Base-by-base conservation (phyloP, 2,888 invertebrate species). In the Tetragonisca angustula region DNA sequence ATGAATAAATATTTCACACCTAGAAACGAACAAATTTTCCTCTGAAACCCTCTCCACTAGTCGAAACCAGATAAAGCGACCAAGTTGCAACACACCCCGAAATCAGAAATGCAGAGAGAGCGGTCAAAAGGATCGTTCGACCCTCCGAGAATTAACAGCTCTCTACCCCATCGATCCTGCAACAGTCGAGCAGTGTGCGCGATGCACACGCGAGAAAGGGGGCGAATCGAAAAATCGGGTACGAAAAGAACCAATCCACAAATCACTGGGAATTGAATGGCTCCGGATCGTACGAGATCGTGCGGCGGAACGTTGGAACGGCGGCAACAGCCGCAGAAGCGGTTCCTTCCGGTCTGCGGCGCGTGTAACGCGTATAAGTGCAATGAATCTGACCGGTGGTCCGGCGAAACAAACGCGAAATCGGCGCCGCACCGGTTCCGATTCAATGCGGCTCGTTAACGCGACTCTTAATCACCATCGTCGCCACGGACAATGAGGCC, bases 371-470 rank as follows among this genome's bases (percentile, higher is more conserved):
- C 76, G 87, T 74, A 54, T 75, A 80, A 80, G 87, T 70, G 87
- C 81, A 86, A 89, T 89, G 86, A 86, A 89, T 88, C 88, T 85
- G 69, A 49, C 75, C 77, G 67, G 75, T 76, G 78, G 72, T 79
- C 77, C 79, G 73, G 56, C 81, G 86, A 89, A 88, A 83, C 83
- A 85, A 81, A 76, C 83, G 82, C 75, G 79, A 43, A 27, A 72
- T 83, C 83, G 84, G 85, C 81, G 86, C 9, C 43, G 11, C 79
- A 82, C 86, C 69, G 86, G 79, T 87, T 81, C 85, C 87, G 87
- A 90, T 87, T 91, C 91, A 91, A 92, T 91, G 91, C 89, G 89
- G 90, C 89, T 91, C 91, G 91, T 91, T 91, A 91, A 91, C 90
- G 91, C 88, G 88, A 87, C 91, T 89, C 90, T 91, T 91, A 91